Conservation (phyloP, 2,113 vertebrate species). For the Zapornia atra region DNA sequence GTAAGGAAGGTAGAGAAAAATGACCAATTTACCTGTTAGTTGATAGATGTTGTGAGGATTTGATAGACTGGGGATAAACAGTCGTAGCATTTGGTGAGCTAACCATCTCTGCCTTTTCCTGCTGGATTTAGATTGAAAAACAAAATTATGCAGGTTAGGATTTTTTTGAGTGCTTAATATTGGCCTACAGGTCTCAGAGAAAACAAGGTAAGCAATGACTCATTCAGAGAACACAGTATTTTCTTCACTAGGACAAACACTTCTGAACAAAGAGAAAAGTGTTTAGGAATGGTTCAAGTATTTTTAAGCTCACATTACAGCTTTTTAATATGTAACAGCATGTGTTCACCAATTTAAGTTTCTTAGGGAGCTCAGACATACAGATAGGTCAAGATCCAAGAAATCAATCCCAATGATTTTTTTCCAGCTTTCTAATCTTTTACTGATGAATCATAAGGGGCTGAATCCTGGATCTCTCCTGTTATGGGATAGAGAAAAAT, state of each 20-base stretch:
- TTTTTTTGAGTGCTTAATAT: not conserved
- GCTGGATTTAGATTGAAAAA: constrained; percentile 38
- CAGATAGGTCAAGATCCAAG: constrained; percentile 1
- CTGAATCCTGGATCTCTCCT: not conserved
- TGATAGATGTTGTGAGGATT: not conserved
- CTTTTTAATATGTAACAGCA: constrained; percentile 21
- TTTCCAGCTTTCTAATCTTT: constrained; percentile 12
- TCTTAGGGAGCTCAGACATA: constrained; percentile 12
- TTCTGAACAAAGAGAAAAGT: constrained; percentile 2
- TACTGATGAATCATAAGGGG: not conserved
- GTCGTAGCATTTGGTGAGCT: not conserved
- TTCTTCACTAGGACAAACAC: constrained; percentile 3
- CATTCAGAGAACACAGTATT: constrained; percentile 1
- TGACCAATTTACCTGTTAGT: constrained; percentile 63
- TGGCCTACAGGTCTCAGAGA: not conserved
- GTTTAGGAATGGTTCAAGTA: constrained; percentile 12
- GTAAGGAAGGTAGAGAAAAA: not conserved
- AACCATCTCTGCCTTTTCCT: constrained; percentile 31
- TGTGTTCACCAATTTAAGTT: not conserved
- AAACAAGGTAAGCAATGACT: not conserved
- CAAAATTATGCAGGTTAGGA: not conserved
- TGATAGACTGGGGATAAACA: not conserved
- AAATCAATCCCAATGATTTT: not conserved
- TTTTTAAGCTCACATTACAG: constrained; percentile 35
- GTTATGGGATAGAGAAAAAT: not conserved